Percentiles rank a stretch among this genome's conserved stretches.
Evolutionary conservation across 2,113 vertebrate genomes (phyloP).

Genomic region (Symphodus melops): DNA sequence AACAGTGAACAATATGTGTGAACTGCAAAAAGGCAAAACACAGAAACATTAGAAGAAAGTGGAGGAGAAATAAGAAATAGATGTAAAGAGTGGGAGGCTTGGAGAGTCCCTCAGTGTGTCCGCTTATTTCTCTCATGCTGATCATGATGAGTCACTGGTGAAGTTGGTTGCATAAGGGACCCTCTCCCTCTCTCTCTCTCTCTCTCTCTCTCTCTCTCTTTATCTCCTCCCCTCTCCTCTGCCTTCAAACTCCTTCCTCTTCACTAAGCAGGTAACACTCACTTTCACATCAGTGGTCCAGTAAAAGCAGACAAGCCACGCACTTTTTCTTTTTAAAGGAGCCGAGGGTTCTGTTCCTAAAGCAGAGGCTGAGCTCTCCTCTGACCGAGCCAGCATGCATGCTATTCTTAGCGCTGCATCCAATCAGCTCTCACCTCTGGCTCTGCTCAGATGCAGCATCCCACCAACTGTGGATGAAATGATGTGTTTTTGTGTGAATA

Average conservation of each 20-base stretch:
- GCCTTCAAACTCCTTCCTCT: constrained; percentile 75
- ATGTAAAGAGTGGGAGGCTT: constrained; percentile 70
- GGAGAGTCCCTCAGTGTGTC: constrained; percentile 72
- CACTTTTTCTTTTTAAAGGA: constrained; percentile 47
- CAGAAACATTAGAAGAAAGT: constrained; percentile 39
- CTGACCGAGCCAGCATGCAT: constrained; percentile 44
- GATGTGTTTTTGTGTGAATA: constrained; percentile 54
- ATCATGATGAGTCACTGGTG: constrained; percentile 80
- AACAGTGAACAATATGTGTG: constrained; percentile 16
- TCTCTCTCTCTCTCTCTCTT: constrained; percentile 40
- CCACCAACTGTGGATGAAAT: constrained; percentile 61
- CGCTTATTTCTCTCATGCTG: constrained; percentile 75
- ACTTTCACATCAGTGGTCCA: constrained; percentile 63
- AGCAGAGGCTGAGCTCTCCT: constrained; percentile 28
- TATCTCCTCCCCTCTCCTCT: constrained; percentile 34
- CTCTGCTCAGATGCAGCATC: constrained; percentile 38
- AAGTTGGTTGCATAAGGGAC: constrained; percentile 77
- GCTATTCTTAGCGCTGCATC: constrained; percentile 60
- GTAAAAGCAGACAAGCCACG: constrained; percentile 56
- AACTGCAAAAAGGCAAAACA: constrained; percentile 50
- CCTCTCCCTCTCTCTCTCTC: constrained; percentile 35
- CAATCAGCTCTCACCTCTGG: constrained; percentile 62
- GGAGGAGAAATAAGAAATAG: constrained; percentile 54
- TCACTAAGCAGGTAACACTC: constrained; percentile 77
- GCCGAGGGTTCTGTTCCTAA: constrained; percentile 35